Evolutionary conservation across 2,888 invertebrate genomes (phyloP), one percentile per base, ranked within the genome.

Genomic region (Rotaria macrura): DNA sequence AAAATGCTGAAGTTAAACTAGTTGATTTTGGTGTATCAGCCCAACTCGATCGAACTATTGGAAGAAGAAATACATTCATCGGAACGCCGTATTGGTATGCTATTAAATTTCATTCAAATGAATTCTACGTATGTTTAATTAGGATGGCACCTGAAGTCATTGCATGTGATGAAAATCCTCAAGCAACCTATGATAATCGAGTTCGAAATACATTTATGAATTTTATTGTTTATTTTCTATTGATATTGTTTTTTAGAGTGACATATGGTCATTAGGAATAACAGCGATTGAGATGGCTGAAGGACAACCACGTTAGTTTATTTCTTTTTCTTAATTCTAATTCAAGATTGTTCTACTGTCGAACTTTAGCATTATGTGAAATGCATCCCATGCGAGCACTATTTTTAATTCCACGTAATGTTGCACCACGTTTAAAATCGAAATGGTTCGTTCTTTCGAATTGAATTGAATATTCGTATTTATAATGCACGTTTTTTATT

Each of bases 281-380:
- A 99, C 98, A 87, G 96, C 98, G 85, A 93, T 99, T 88, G 99
- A 99, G 93, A 99, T 99, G 99, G 98, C 99, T 87, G 99, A 99
- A 92, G 96, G 96, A 89, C 97, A 97, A 92, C 98, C 98, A 87
- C 97, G 79, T 79, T n/a, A 91, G 43, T 79, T 65, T 65, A 17
- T 6, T 79, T 86, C 25, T 55, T 1, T 55, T 72, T 47, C 38
- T 23, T 54, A 43, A 25, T 34, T 87, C 20, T 83, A 86, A 65
- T 25, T 10, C 29, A 43, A 52, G 5, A 72, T 85, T 3, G 20
- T 23, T 38, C 1, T 12, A 52, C n/a, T n/a, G n/a, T n/a, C n/a
- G 5, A 52, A 23, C 88, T 91, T 90, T 92, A 79, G 79, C 99
- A 65, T 93, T 99, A 87, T 99, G 98, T 93, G 98, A 99, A 93